Percentiles rank a stretch among this genome's conserved stretches.
phyloP scores from a whole-genome alignment of 2,888 invertebrate species.

The Andrena camellia region DNA sequence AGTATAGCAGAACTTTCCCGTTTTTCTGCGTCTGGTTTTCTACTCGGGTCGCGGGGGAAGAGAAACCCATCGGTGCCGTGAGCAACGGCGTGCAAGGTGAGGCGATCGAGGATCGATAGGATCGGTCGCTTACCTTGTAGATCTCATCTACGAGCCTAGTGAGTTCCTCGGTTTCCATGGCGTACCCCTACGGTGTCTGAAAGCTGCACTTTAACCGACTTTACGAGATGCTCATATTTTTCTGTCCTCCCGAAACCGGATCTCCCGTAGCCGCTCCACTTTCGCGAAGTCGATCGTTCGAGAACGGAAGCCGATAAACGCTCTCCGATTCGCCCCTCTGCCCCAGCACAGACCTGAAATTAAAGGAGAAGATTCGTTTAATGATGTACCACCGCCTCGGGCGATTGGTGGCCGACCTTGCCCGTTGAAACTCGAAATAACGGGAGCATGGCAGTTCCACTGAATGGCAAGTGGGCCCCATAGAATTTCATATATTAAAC shows the following conservation, averaged over 20 bases:
- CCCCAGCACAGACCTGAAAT: constrained; percentile 56
- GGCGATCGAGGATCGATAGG: constrained; percentile 22
- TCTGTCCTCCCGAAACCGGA: constrained; percentile 74
- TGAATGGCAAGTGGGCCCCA: no score
- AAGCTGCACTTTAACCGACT: constrained; percentile 73
- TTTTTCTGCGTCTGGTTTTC: constrained; percentile 33
- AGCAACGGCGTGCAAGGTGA: constrained; percentile 5
- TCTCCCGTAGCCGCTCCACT: constrained; percentile 76
- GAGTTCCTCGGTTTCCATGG: constrained; percentile 95
- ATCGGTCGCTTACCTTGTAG: constrained; percentile 90
- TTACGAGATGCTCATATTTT: constrained; percentile 82
- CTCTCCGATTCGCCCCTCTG: constrained; percentile 12
- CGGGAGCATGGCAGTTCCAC: no score
- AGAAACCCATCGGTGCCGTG: constrained; percentile 25
- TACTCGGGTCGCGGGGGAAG: constrained; percentile 1
- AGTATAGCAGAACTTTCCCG: constrained; percentile 37
- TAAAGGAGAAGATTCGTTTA: constrained; percentile 3
- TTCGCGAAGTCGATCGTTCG: constrained; percentile 69
- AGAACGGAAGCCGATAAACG: constrained; percentile 53
- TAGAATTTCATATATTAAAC: no score
- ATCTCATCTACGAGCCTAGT: constrained; percentile 96
- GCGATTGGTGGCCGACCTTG: not conserved
- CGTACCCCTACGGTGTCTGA: constrained; percentile 70
- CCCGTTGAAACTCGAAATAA: not conserved
- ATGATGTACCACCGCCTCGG: not conserved